Evolutionary conservation across 1,140 invertebrate species (phyloP).

Genomic region (Drosophila nasuta): DNA sequence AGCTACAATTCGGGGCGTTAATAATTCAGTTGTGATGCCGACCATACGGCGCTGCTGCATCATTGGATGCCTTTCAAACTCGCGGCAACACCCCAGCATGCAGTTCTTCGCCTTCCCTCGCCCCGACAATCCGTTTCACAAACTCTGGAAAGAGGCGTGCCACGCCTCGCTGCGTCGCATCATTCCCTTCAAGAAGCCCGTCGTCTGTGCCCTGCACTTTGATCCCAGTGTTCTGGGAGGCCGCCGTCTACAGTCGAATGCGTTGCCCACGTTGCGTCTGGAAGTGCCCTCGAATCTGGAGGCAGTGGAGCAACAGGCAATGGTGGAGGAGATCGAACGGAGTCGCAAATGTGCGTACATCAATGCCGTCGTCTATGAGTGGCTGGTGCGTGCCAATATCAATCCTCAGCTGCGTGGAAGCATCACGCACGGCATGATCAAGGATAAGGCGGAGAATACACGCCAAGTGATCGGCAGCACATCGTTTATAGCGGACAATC

Average conservation of each 20-base stretch:
- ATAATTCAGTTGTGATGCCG: slow-evolving; percentile 69
- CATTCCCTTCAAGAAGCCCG: slow-evolving; percentile 77
- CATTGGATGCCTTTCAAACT: slow-evolving; percentile 79
- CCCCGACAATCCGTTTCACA: slow-evolving; percentile 77
- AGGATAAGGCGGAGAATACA: slow-evolving; percentile 78
- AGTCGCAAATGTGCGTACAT: slow-evolving; percentile 79
- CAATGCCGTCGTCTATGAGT: slow-evolving; percentile 82
- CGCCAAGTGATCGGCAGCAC: slow-evolving; percentile 74
- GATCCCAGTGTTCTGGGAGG: slow-evolving; percentile 76
- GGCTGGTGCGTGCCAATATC: slow-evolving; percentile 76
- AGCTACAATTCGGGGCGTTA: slow-evolving; percentile 65
- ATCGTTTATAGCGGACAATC: slow-evolving; percentile 77
- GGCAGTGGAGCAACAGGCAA: slow-evolving; percentile 75
- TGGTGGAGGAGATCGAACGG: slow-evolving; percentile 79
- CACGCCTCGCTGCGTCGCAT: slow-evolving; percentile 77
- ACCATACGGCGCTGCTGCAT: slow-evolving; percentile 82
- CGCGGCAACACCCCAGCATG: slow-evolving; percentile 74
- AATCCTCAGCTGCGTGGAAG: slow-evolving; percentile 80
- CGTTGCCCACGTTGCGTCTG: slow-evolving; percentile 67
- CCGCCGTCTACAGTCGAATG: slow-evolving; percentile 68
- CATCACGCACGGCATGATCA: slow-evolving; percentile 83
- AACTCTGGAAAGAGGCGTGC: slow-evolving; percentile 79
- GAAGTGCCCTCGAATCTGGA: slow-evolving; percentile 78
- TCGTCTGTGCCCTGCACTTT: slow-evolving; percentile 78
- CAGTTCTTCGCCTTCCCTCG: slow-evolving; percentile 82